A percentile compares a stretch with the other conserved stretches of the same genome.
Conservation (phyloP, 2,797 vertebrate species). For the Rhabdophis nuchalis region DNA sequence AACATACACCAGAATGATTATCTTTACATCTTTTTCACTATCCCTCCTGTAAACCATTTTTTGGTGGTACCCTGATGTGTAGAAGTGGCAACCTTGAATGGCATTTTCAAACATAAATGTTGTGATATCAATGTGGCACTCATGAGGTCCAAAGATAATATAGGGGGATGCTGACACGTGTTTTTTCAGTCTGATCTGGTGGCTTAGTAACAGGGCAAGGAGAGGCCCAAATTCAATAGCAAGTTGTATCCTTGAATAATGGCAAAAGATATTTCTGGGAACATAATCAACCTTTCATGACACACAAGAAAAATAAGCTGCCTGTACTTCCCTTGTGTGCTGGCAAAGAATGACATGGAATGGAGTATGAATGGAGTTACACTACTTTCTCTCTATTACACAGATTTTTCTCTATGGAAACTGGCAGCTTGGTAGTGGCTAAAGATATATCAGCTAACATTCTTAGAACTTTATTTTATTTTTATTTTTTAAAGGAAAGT, state of each 20-base stretch:
- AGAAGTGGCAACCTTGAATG: constrained; percentile 28
- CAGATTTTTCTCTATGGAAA: not conserved
- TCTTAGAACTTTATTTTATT: not conserved
- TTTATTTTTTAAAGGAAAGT: not conserved
- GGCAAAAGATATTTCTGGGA: not conserved
- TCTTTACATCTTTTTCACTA: constrained; percentile 43
- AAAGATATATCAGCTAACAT: not conserved
- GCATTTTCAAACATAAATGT: constrained; percentile 35
- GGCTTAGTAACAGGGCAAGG: constrained; percentile 21
- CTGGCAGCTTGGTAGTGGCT: not conserved
- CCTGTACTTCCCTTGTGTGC: not conserved
- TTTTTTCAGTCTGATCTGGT: constrained; percentile 37
- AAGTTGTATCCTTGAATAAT: constrained; percentile 1
- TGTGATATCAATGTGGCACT: constrained; percentile 15
- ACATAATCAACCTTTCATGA: not conserved
- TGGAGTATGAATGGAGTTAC: not conserved
- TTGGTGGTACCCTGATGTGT: constrained; percentile 9
- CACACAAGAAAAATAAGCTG: not conserved
- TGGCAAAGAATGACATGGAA: not conserved
- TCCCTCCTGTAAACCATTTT: constrained; percentile 34
- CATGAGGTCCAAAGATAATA: constrained; percentile 13
- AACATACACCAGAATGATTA: constrained; percentile 44
- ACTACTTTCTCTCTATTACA: not conserved
- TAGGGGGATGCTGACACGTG: not conserved
- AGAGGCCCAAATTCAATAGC: not conserved